Conservation (phyloP, 2,888 invertebrate species). For the Brenthis hecate region DNA sequence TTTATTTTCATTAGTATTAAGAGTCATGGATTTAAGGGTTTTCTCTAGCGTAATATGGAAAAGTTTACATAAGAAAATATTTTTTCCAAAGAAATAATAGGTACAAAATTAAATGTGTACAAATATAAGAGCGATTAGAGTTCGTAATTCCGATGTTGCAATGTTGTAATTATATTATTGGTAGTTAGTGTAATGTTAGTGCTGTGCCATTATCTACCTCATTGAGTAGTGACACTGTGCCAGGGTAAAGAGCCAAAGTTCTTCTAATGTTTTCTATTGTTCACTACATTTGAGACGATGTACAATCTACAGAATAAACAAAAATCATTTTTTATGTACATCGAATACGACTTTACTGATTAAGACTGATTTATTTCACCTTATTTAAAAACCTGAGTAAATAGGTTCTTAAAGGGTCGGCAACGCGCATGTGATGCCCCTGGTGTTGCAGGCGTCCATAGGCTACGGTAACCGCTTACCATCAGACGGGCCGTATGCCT, state of each 20-base stretch:
- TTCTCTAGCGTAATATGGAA: constrained; percentile 49
- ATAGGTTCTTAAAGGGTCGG: no score
- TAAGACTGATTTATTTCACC: constrained; percentile 65
- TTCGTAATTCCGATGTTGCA: constrained; percentile 73
- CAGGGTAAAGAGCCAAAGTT: constrained; percentile 78
- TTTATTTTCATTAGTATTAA: constrained; percentile 70
- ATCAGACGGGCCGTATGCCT: no score
- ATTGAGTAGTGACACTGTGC: constrained; percentile 58
- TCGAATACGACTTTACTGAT: constrained; percentile 51
- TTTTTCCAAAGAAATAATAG: constrained; percentile 81
- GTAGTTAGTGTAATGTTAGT: constrained; percentile 72
- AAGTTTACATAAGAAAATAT: constrained; percentile 58
- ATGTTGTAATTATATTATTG: constrained; percentile 69
- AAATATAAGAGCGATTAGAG: constrained; percentile 72
- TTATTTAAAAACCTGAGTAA: neutral
- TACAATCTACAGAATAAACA: constrained; percentile 43
- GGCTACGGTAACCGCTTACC: no score
- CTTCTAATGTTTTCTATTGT: constrained; percentile 70
- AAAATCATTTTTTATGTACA: constrained; percentile 44
- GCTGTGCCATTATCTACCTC: constrained; percentile 79
- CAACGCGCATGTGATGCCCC: no score
- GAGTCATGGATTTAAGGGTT: constrained; percentile 63
- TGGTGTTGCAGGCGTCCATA: no score
- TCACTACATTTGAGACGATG: constrained; percentile 58
- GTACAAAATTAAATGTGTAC: constrained; percentile 80